Evolutionary conservation across 2,888 invertebrate genomes (phyloP).

Genomic region (Incurvaria masculella): DNA sequence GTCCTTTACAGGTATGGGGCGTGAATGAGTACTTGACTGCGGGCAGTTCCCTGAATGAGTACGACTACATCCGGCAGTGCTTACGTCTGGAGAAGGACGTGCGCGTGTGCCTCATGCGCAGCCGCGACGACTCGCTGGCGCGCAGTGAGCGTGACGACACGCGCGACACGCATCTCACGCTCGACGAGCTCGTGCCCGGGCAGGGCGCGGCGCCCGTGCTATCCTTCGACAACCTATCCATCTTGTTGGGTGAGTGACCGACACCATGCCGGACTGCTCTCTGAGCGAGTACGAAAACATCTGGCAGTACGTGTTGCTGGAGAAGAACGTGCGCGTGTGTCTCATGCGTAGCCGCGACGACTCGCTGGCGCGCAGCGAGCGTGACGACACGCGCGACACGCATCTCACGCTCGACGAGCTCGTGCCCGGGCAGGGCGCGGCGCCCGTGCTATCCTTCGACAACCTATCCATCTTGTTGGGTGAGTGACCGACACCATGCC

Average conservation of each 20-base stretch:
- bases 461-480: constrained; percentile 82
- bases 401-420: constrained; percentile 75
- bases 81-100: constrained; percentile 91
- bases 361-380: constrained; percentile 71
- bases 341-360: constrained; percentile 64
- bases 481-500: constrained; percentile 64
- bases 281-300: constrained; percentile 91
- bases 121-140: constrained; percentile 65
- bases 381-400: constrained; percentile 78
- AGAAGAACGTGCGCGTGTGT: constrained; percentile 77
- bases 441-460: constrained; percentile 75
- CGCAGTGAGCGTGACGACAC: constrained; percentile 81
- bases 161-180: constrained; percentile 66
- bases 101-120: constrained; percentile 62
- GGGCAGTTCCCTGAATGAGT: constrained; percentile 80
- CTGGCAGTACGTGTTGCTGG: constrained; percentile 89
- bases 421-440: constrained; percentile 67
- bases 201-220: constrained; percentile 68
- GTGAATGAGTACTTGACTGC: constrained; percentile 85
- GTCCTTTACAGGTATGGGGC: constrained; percentile 70
- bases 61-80: constrained; percentile 92
- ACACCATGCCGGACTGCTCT: constrained; percentile 66
- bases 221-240: constrained; percentile 79
- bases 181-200: constrained; percentile 77
- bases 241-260: constrained; percentile 68